Percentiles rank a stretch among this genome's conserved stretches.
These are phyloP conservation scores for Mechanitis mazaeus DNA, from an alignment of 2,888 invertebrate species.

Conservation along the genomic window DNA sequence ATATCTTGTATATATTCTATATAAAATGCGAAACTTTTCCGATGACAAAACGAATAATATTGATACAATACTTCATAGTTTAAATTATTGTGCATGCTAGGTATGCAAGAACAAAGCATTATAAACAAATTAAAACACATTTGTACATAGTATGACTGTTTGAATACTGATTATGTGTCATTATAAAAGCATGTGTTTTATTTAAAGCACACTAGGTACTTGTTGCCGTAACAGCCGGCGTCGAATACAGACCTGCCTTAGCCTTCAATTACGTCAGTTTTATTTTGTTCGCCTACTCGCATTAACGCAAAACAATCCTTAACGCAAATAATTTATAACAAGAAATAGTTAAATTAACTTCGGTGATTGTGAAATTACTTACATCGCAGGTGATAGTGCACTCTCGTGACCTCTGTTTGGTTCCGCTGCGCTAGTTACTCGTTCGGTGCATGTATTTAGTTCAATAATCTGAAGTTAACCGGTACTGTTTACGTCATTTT, in stretches of 20 bases:
- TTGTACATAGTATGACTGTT: too few species aligned
- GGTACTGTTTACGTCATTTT: constrained; percentile 62
- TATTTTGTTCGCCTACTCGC: constrained; percentile 35
- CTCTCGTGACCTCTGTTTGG: constrained; percentile 40
- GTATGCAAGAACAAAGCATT: too few species aligned
- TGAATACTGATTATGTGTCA: constrained; percentile 37
- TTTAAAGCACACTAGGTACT: constrained; percentile 48
- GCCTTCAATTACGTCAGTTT: constrained; percentile 61
- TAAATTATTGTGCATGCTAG: too few species aligned
- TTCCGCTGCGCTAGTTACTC: constrained; percentile 24
- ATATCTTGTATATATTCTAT: too few species aligned
- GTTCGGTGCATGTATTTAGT: constrained; percentile 34
- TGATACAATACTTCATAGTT: too few species aligned
- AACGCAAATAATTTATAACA: neutral
- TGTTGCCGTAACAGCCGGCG: constrained; percentile 37
- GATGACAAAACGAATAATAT: too few species aligned
- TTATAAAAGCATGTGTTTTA: constrained; percentile 3
- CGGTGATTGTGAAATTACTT: neutral
- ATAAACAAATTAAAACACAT: too few species aligned
- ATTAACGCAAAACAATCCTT: constrained; percentile 27
- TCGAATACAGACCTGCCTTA: constrained; percentile 30
- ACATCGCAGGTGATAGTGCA: too few species aligned
- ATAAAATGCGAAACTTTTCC: too few species aligned
- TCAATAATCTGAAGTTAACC: constrained; percentile 40
- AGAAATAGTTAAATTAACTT: constrained; percentile 1